These are phyloP conservation scores for Amblyornis subalaris DNA, from an alignment of 2,113 vertebrate genomes.

Conservation along the genomic window DNA sequence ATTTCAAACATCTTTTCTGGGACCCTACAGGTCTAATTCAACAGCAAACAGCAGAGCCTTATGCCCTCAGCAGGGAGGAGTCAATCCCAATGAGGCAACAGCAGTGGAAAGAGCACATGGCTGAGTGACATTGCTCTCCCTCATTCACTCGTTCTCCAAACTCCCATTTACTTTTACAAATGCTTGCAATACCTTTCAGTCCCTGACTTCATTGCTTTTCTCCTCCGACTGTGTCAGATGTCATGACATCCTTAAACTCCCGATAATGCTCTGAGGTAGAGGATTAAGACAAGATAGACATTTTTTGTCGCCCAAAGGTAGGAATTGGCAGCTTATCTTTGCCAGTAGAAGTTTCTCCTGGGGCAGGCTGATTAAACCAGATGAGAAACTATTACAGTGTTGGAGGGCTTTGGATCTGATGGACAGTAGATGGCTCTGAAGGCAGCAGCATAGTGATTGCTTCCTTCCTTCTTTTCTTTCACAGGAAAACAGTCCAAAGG, in stretches of 20 bases:
- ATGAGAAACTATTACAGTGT: background rate
- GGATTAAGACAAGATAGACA: background rate
- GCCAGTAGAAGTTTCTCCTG: background rate
- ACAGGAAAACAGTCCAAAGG: background rate
- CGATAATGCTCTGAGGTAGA: background rate
- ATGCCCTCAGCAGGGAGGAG: background rate
- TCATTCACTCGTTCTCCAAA: background rate
- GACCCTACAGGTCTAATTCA: background rate
- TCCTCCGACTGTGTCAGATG: background rate
- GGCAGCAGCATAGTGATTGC: background rate
- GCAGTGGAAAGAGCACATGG: background rate
- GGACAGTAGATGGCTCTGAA: background rate
- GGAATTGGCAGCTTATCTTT: background rate
- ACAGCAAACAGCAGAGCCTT: background rate
- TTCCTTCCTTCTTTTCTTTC: background rate
- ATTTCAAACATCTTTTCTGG: background rate
- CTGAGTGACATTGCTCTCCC: background rate
- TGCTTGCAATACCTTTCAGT: background rate
- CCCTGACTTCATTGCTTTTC: background rate
- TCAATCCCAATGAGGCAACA: accelerated
- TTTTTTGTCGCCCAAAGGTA: background rate
- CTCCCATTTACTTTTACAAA: background rate
- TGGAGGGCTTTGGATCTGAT: background rate
- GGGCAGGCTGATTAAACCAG: background rate
- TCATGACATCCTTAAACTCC: background rate